A percentile compares a stretch with the other conserved stretches of the same genome.
Conservation (phyloP, 2,113 vertebrate genomes). For the Eclectus roratus region DNA sequence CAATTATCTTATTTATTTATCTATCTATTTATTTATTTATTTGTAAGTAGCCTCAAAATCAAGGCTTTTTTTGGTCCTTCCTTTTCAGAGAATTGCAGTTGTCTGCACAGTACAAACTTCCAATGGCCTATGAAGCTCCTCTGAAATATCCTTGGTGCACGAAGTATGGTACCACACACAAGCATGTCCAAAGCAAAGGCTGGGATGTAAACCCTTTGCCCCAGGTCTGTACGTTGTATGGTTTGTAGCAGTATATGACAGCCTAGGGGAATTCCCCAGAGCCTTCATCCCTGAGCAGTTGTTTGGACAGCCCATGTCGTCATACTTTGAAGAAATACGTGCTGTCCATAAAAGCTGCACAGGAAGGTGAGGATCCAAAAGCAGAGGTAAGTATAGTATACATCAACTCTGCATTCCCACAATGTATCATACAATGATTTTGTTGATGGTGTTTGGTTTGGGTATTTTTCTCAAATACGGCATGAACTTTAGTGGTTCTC, state of each 20-base stretch:
- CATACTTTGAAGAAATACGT: background rate
- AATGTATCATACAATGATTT: background rate
- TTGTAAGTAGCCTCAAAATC: background rate
- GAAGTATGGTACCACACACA: background rate
- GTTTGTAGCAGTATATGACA: background rate
- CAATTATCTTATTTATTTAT: background rate
- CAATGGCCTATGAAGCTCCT: background rate
- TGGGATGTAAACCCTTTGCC: background rate
- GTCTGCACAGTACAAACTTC: background rate
- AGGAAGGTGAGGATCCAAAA: background rate
- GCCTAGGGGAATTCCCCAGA: background rate
- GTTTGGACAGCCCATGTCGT: background rate
- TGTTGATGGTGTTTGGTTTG: background rate
- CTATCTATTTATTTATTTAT: background rate
- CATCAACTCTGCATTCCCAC: background rate
- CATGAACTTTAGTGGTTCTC: background rate
- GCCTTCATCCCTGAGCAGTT: background rate
- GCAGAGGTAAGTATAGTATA: background rate
- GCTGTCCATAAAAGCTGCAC: background rate
- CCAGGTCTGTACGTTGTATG: rapidly evolving
- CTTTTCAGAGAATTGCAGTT: background rate
- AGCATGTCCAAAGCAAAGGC: background rate
- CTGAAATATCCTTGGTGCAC: background rate
- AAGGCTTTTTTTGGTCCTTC: background rate
- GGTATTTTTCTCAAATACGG: background rate